Conservation (phyloP, 2,888 invertebrate genomes). For the Cheilosia grossa region DNA sequence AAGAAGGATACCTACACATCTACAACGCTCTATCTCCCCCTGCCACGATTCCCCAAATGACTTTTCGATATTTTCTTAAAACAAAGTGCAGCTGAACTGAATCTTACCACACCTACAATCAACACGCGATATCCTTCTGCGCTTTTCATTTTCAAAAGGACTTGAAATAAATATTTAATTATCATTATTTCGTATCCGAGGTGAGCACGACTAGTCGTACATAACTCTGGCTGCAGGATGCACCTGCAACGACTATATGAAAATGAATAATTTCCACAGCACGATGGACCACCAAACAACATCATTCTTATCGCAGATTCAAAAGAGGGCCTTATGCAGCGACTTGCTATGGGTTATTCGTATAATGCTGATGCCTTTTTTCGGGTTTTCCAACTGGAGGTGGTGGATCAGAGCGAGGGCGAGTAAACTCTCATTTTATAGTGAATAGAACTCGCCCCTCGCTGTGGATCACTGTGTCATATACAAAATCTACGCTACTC, state of each 20-base stretch:
- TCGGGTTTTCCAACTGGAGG: neutral
- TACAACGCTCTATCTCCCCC: neutral
- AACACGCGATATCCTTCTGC: slow-evolving; percentile 48
- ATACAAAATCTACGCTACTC: slow-evolving; percentile 25
- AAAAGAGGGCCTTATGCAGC: slow-evolving; percentile 2
- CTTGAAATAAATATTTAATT: slow-evolving; percentile 72
- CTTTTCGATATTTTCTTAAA: slow-evolving; percentile 65
- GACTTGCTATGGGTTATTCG: slow-evolving; percentile 2
- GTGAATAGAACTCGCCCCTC: slow-evolving; percentile 31
- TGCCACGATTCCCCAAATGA: slow-evolving; percentile 69
- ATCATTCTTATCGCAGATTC: slow-evolving; percentile 22
- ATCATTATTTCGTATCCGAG: slow-evolving; percentile 57
- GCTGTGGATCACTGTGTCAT: slow-evolving; percentile 59
- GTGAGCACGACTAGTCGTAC: slow-evolving; percentile 3
- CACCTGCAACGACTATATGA: slow-evolving; percentile 20
- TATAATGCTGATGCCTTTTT: slow-evolving; percentile 31
- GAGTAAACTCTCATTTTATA: slow-evolving; percentile 47
- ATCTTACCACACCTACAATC: slow-evolving; percentile 37
- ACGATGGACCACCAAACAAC: slow-evolving; percentile 15
- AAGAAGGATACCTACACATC: slow-evolving; percentile 60
- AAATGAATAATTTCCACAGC: slow-evolving; percentile 63
- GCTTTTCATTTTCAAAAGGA: slow-evolving; percentile 63
- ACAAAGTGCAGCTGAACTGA: slow-evolving; percentile 59
- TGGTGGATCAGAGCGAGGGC: neutral
- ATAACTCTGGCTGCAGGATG: slow-evolving; percentile 16